Conservation (phyloP, 2,797 vertebrate genomes). For the Melanotaenia nigrans region DNA sequence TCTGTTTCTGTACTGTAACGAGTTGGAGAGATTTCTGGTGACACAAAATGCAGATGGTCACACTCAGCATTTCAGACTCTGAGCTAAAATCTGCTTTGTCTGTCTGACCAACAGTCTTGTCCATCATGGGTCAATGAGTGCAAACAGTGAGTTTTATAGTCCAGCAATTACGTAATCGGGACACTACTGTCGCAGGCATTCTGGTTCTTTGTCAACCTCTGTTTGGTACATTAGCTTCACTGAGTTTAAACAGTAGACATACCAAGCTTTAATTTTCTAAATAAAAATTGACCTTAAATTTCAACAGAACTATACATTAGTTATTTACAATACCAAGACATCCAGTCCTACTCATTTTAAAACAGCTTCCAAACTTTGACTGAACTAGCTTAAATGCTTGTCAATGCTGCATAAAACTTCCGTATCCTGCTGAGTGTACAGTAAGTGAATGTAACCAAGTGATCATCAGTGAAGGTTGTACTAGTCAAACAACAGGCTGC, state of each 20-base stretch:
- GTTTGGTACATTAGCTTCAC: conserved; percentile 24
- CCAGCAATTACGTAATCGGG: conserved; percentile 49
- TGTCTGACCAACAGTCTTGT: conserved; percentile 26
- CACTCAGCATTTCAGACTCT: conserved; percentile 8
- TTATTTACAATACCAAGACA: background rate
- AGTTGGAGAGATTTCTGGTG: background rate
- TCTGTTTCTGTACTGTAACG: background rate
- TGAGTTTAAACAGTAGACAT: conserved; percentile 3
- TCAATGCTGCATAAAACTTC: background rate
- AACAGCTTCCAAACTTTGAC: background rate
- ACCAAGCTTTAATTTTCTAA: conserved; percentile 1
- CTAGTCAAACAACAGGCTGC: no score
- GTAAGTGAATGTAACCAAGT: background rate
- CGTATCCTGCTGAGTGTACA: background rate
- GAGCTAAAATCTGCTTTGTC: conserved; percentile 27
- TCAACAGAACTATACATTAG: background rate
- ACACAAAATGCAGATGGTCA: background rate
- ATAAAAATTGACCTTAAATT: background rate
- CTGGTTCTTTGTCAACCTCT: conserved; percentile 38
- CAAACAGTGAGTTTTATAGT: conserved; percentile 57
- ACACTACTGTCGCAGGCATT: conserved; percentile 30
- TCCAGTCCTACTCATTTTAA: background rate
- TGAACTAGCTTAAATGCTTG: background rate
- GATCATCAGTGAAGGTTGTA: background rate
- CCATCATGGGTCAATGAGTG: conserved; percentile 47